Conservation (phyloP, 2,113 vertebrate species). For the Nyctereutes procyonoides region DNA sequence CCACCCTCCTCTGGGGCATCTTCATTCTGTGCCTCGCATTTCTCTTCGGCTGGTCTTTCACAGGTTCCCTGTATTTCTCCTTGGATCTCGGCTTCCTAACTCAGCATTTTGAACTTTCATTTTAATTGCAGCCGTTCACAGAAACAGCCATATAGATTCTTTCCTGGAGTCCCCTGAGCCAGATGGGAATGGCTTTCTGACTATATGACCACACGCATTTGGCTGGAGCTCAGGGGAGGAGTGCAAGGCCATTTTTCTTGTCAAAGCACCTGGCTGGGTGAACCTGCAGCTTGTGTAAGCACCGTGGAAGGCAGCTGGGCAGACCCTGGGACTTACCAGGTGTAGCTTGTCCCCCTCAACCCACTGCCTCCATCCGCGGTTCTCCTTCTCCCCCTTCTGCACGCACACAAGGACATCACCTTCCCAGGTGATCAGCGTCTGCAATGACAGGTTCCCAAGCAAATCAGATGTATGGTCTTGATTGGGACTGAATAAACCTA, state of each 20-base stretch:
- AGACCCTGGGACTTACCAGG: constrained; percentile 89
- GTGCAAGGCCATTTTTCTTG: constrained; percentile 45
- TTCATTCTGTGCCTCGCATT: constrained; percentile 50
- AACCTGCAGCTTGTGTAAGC: background rate
- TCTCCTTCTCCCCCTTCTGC: constrained; percentile 96
- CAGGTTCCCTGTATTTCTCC: constrained; percentile 48
- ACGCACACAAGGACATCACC: constrained; percentile 94
- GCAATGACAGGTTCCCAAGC: constrained; percentile 69
- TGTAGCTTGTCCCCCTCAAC: constrained; percentile 94
- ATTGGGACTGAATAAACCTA: background rate
- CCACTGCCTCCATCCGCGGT: constrained; percentile 97
- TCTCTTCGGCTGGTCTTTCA: constrained; percentile 58
- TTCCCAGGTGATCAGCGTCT: constrained; percentile 95
- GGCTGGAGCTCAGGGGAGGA: constrained; percentile 46
- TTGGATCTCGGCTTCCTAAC: constrained; percentile 63
- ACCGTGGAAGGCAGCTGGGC: too few species aligned
- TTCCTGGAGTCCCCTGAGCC: constrained; percentile 60
- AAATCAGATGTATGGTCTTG: background rate
- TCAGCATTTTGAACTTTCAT: constrained; percentile 65
- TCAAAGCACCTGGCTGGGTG: background rate
- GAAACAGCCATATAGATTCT: constrained; percentile 58
- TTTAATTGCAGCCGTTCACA: constrained; percentile 63
- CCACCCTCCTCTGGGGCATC: background rate
- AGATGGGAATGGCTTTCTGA: constrained; percentile 67
- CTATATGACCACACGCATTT: background rate